These are phyloP conservation scores for Drosophila setifemur DNA, from an alignment of 1,140 invertebrate genomes.

Conservation along the genomic window DNA sequence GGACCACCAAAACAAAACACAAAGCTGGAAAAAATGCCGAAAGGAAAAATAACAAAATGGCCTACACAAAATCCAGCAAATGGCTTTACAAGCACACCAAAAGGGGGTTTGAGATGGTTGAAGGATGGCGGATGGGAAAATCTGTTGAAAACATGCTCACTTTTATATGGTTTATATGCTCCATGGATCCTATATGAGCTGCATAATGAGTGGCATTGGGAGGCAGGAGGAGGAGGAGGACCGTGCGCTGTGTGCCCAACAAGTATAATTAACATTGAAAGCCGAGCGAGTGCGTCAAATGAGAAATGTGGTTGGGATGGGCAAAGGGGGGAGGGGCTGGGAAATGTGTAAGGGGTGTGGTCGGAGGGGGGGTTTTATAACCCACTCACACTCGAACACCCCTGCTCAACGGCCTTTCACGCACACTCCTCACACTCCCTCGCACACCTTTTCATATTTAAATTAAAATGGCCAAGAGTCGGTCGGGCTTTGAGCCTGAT, in stretches of 20 bases:
- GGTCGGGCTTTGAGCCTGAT: constrained; percentile 5
- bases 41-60: constrained; percentile 39
- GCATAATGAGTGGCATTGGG: constrained; percentile 49
- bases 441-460: constrained; percentile 44
- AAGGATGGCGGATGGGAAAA: constrained; percentile 30
- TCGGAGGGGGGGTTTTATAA: not conserved
- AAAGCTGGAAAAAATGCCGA: constrained; percentile 1
- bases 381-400: constrained; percentile 24
- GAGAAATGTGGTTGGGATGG: constrained; percentile 44
- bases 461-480: constrained; percentile 51
- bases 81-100: constrained; percentile 35
- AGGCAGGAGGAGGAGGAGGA: not conserved
- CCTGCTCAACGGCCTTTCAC: constrained; percentile 55
- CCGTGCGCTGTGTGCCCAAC: constrained; percentile 39
- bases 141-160: constrained; percentile 57
- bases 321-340: not conserved
- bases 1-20: constrained; percentile 8
- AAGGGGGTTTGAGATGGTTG: too few relatives aligned
- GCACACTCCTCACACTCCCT: constrained; percentile 15
- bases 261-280: constrained; percentile 76
- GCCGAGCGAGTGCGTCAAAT: constrained; percentile 51
- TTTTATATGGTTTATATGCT: constrained; percentile 68
- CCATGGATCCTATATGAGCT: constrained; percentile 55
- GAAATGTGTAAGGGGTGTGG: not conserved
- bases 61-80: constrained; percentile 54